Evolutionary conservation across 2,888 invertebrate species (phyloP).

Genomic region (Drosophila mimetica): DNA sequence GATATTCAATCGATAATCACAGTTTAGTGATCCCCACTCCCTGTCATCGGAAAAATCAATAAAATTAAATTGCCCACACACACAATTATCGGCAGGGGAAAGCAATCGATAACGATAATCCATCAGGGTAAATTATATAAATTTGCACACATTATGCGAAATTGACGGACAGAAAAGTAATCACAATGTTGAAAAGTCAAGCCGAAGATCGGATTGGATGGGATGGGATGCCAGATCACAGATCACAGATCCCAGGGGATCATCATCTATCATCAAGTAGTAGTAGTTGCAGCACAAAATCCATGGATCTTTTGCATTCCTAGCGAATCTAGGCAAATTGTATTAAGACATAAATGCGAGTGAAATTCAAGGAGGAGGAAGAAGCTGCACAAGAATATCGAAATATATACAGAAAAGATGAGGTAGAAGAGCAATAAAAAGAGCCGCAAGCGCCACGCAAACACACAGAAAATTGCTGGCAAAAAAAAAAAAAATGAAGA

Average conservation of each 20-base stretch:
- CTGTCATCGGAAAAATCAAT: constrained; percentile 34
- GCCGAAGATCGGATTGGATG: not conserved
- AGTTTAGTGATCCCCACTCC: constrained; percentile 5
- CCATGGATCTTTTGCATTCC: constrained; percentile 15
- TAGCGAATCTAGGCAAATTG: constrained; percentile 46
- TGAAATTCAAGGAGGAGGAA: constrained; percentile 21
- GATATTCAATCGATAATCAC: constrained; percentile 15
- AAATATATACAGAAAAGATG: constrained; percentile 1
- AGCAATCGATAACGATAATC: constrained; percentile 40
- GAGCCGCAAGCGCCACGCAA: constrained; percentile 39
- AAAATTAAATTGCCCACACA: constrained; percentile 37
- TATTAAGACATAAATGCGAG: constrained; percentile 67
- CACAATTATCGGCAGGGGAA: constrained; percentile 34
- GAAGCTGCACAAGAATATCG: constrained; percentile 23
- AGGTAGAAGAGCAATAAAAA: constrained; percentile 29
- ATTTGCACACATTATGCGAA: constrained; percentile 68
- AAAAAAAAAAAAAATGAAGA: not conserved
- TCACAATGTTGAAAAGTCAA: constrained; percentile 37
- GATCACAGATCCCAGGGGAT: constrained; percentile 1
- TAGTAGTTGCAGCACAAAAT: not conserved
- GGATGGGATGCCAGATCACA: not conserved
- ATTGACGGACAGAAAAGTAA: constrained; percentile 35
- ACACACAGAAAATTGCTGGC: constrained; percentile 13
- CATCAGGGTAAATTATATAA: constrained; percentile 64
- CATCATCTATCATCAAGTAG: constrained; percentile 28